Conservation (phyloP, 2,113 vertebrate genomes). For the Nipponia nippon region DNA sequence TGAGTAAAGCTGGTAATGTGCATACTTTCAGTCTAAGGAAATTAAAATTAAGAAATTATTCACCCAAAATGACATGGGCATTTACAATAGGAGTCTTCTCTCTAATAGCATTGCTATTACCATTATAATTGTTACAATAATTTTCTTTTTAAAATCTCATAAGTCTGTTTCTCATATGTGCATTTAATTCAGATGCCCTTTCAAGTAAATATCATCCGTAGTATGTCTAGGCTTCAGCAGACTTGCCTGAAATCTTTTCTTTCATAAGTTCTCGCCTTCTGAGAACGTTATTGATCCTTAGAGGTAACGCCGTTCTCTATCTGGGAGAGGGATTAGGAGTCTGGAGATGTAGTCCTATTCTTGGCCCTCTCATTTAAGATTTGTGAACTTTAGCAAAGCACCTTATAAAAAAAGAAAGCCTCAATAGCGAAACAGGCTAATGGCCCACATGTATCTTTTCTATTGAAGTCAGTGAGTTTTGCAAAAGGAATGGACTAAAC, state of each 20-base stretch:
- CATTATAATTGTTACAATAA: conserved; percentile 14
- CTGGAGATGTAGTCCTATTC: neutral
- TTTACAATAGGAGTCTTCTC: conserved; percentile 20
- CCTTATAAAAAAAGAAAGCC: neutral
- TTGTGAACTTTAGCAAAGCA: neutral
- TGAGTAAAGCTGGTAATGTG: neutral
- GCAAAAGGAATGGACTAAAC: neutral
- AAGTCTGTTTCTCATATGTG: neutral
- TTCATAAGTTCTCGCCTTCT: neutral
- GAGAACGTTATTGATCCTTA: neutral
- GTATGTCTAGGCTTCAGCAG: neutral
- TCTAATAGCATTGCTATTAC: conserved; percentile 23
- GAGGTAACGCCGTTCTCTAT: rapidly evolving
- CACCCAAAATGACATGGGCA: neutral
- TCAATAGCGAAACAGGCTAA: neutral
- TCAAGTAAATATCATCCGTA: neutral
- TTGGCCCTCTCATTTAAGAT: neutral
- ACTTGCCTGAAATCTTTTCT: neutral
- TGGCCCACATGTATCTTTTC: neutral
- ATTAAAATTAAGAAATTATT: conserved; percentile 63
- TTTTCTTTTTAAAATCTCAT: neutral
- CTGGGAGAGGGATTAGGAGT: neutral
- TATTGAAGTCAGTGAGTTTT: neutral
- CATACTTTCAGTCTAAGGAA: conserved; percentile 33
- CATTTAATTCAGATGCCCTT: neutral